A percentile compares a stretch with the other conserved stretches of the same genome.
These are phyloP conservation scores for Silurus glanis DNA, from an alignment of 2,113 vertebrate genomes.

Conservation along the genomic window DNA sequence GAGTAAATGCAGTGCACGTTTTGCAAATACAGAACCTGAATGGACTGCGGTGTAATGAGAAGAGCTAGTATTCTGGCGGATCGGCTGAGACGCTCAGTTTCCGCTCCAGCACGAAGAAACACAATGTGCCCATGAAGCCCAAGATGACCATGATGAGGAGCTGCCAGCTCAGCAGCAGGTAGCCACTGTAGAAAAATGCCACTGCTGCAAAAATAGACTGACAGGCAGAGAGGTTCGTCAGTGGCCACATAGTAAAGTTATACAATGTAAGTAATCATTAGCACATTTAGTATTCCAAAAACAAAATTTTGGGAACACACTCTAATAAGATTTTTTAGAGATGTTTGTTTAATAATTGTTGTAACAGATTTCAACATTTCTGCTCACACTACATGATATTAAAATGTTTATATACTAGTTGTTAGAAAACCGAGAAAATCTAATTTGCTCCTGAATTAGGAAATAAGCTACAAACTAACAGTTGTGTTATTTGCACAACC, in stretches of 20 bases:
- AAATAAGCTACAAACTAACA: background rate
- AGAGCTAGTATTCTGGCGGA: conserved; percentile 60
- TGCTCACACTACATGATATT: background rate
- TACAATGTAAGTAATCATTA: background rate
- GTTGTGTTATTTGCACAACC: background rate
- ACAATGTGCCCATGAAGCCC: conserved; percentile 86
- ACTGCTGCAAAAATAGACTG: conserved; percentile 91
- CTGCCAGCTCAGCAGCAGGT: conserved; percentile 90
- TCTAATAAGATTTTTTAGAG: background rate
- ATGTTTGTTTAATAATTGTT: background rate
- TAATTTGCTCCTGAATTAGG: background rate
- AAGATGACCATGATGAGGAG: conserved; percentile 89
- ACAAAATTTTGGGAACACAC: background rate
- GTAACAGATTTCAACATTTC: background rate
- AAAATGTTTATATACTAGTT: background rate
- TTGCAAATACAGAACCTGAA: background rate
- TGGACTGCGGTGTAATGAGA: background rate
- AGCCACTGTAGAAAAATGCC: conserved; percentile 97
- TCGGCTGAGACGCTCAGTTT: conserved; percentile 62
- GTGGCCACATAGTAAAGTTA: background rate
- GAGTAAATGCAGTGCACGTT: conserved; percentile 6
- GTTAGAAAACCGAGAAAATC: background rate
- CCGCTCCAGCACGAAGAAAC: conserved; percentile 89
- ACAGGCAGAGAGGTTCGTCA: conserved; percentile 14
- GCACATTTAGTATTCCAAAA: background rate